phyloP scores from a whole-genome alignment of 1,140 invertebrate species.

The Anastrepha obliqua region DNA sequence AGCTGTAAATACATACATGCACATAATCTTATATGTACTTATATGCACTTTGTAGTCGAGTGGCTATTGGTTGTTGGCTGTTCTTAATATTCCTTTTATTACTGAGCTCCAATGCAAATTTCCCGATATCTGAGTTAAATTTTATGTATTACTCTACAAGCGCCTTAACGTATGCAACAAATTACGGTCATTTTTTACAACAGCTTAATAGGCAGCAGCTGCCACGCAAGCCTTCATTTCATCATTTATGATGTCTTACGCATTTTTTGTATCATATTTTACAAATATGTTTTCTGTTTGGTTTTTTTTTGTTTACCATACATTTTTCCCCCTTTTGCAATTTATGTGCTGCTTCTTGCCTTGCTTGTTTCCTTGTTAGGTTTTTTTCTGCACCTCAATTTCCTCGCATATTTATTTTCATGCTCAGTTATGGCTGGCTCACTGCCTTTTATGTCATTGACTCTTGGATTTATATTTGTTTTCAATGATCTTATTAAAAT shows the following conservation, averaged over 20 bases:
- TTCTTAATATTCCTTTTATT: background rate
- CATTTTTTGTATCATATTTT: background rate
- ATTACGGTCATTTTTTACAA: conserved; percentile 33
- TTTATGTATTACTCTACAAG: background rate
- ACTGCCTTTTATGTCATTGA: background rate
- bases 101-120: background rate
- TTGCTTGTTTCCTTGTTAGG: background rate
- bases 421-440: background rate
- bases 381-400: background rate
- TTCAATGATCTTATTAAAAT: background rate
- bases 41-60: background rate
- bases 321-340: background rate
- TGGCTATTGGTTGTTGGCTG: background rate
- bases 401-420: background rate
- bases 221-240: background rate
- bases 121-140: background rate
- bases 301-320: too few relatives aligned
- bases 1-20: too few relatives aligned
- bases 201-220: background rate
- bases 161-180: conserved; percentile 33
- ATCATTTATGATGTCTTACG: conserved; percentile 3
- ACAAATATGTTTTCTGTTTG: background rate
- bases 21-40: background rate
- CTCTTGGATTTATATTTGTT: background rate
- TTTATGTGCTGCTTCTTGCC: background rate